A percentile compares a stretch with the other conserved stretches of the same genome.
These are phyloP conservation scores for Helogale parvula DNA, from an alignment of 2,113 vertebrate genomes.

Conservation along the genomic window DNA sequence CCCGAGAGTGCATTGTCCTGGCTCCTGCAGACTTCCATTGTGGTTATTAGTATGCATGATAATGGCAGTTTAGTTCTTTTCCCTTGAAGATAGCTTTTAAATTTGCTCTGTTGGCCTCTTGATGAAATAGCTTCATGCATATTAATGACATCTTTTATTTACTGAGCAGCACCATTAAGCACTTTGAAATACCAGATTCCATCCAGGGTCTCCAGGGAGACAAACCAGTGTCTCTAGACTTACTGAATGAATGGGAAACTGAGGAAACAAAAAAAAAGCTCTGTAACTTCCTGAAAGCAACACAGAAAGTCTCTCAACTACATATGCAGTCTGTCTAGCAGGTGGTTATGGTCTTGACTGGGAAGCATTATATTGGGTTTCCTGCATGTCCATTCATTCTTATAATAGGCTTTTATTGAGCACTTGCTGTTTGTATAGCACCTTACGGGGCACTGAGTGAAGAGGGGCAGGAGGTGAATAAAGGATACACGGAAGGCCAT, in stretches of 20 bases:
- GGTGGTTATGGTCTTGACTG: constrained; percentile 25
- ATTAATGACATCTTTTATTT: constrained; percentile 80
- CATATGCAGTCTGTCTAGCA: background rate
- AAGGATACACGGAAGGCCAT: background rate
- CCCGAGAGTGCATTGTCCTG: background rate
- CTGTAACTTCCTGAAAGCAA: constrained; percentile 61
- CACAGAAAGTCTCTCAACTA: constrained; percentile 42
- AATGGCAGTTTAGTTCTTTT: constrained; percentile 74
- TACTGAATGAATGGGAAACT: constrained; percentile 75
- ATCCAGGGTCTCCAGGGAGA: constrained; percentile 72
- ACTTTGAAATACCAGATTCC: constrained; percentile 77
- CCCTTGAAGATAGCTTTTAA: constrained; percentile 81
- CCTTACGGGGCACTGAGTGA: background rate
- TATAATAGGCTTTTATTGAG: constrained; percentile 10
- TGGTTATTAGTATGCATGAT: constrained; percentile 66
- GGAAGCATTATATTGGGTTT: background rate
- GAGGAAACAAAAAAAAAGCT: constrained; percentile 69
- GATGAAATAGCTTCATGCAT: constrained; percentile 80
- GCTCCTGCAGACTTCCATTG: constrained; percentile 56
- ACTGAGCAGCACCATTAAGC: constrained; percentile 73
- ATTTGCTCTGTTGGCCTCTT: constrained; percentile 78
- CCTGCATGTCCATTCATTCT: background rate
- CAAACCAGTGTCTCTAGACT: constrained; percentile 67
- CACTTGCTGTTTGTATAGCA: constrained; percentile 1
- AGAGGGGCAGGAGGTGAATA: background rate